Conservation (phyloP, 1,140 invertebrate species). For the Drosophila truncata region DNA sequence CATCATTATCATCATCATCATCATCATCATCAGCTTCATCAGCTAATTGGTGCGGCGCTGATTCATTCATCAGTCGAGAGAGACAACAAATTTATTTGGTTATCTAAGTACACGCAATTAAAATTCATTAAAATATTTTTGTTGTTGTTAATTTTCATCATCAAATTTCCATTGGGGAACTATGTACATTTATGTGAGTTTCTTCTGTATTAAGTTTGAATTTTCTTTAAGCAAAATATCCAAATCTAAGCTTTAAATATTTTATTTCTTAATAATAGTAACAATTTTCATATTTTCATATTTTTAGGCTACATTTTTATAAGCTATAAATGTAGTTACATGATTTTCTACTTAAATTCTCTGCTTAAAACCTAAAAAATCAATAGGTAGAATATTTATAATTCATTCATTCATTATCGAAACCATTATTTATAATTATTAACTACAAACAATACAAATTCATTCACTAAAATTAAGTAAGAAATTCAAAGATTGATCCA, state of each 20-base stretch:
- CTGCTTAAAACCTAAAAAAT: too few relatives aligned
- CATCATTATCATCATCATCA: conserved; percentile 2
- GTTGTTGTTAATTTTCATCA: conserved; percentile 22
- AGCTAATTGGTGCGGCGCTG: conserved; percentile 39
- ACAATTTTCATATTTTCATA: too few relatives aligned
- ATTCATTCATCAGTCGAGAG: conserved; percentile 51
- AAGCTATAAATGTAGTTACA: too few relatives aligned
- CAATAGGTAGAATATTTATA: too few relatives aligned
- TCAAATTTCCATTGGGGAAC: conserved; percentile 39
- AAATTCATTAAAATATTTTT: conserved; percentile 62
- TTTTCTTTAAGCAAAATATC: not conserved
- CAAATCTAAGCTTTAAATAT: not conserved
- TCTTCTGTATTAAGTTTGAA: not conserved
- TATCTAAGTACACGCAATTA: conserved; percentile 75
- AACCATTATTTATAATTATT: too few relatives aligned
- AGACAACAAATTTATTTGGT: conserved; percentile 54
- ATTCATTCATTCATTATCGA: too few relatives aligned
- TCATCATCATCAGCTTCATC: conserved; percentile 14
- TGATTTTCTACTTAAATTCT: too few relatives aligned
- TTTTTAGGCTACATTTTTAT: too few relatives aligned
- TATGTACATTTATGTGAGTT: not conserved
- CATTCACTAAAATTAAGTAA: too few relatives aligned
- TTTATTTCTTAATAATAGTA: too few relatives aligned
- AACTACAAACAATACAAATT: too few relatives aligned
- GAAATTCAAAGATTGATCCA: too few relatives aligned